phyloP scores from a whole-genome alignment of 2,888 invertebrate genomes.

The Blera fallax region DNA sequence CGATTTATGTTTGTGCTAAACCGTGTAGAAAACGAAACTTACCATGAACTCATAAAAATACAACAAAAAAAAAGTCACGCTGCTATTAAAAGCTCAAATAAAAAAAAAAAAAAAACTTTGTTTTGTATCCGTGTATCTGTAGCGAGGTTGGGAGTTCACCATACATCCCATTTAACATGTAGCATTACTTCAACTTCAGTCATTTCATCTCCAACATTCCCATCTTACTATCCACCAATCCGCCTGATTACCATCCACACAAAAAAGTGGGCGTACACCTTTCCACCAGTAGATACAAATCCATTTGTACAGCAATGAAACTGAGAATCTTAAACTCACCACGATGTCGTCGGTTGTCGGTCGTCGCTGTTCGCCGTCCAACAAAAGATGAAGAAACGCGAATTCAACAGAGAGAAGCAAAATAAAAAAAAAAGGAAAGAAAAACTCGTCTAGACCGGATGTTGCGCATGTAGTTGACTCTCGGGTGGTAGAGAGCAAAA shows the following conservation, averaged over 20 bases:
- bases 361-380: neutral
- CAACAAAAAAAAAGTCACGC: neutral
- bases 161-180: constrained; percentile 3
- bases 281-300: constrained; percentile 9
- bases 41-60: constrained; percentile 29
- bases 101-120: neutral
- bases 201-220: neutral
- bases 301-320: neutral
- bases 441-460: constrained; percentile 70
- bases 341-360: constrained; percentile 49
- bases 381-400: constrained; percentile 47
- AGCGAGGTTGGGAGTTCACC: neutral
- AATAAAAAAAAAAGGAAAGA: neutral
- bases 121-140: neutral
- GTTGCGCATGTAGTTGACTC: constrained; percentile 55
- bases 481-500: neutral
- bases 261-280: constrained; percentile 55
- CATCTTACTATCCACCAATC: neutral
- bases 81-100: constrained; percentile 35
- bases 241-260: constrained; percentile 4
- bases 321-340: constrained; percentile 52
- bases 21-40: constrained; percentile 68
- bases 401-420: constrained; percentile 2
- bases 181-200: neutral
- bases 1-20: constrained; percentile 59